These are phyloP conservation scores for Lapara coniferarum DNA, from an alignment of 2,888 invertebrate genomes.

Conservation along the genomic window DNA sequence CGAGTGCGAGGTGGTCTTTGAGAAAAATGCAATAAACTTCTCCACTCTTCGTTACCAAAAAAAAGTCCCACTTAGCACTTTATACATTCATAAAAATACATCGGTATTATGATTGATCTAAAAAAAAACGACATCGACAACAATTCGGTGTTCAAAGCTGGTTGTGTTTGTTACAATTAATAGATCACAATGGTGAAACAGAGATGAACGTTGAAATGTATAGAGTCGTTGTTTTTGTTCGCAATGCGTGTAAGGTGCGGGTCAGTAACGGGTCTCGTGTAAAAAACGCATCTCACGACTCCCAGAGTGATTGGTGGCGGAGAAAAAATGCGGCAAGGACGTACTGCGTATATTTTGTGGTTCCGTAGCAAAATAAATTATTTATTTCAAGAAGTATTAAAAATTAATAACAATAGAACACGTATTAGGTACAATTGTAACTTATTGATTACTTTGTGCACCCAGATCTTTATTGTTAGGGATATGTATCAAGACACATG, in stretches of 20 bases:
- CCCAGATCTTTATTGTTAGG: not conserved
- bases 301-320: constrained; percentile 64
- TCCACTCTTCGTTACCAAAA: constrained; percentile 41
- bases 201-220: constrained; percentile 42
- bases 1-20: constrained; percentile 51
- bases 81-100: constrained; percentile 48
- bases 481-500: not conserved
- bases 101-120: constrained; percentile 32
- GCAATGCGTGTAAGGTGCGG: constrained; percentile 51
- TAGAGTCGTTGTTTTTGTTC: constrained; percentile 39
- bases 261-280: constrained; percentile 64
- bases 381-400: not conserved
- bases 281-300: constrained; percentile 76
- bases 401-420: not conserved
- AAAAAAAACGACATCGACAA: constrained; percentile 29
- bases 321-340: constrained; percentile 60
- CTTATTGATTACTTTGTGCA: not conserved
- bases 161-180: constrained; percentile 30
- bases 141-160: constrained; percentile 39
- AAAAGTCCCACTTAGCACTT: constrained; percentile 60
- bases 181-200: constrained; percentile 28
- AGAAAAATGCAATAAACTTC: constrained; percentile 53
- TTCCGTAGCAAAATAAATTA: constrained; percentile 41
- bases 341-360: constrained; percentile 35
- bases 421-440: not conserved